phyloP scores from a whole-genome alignment of 2,888 invertebrate genomes.

The Leptogaster cylindrica region DNA sequence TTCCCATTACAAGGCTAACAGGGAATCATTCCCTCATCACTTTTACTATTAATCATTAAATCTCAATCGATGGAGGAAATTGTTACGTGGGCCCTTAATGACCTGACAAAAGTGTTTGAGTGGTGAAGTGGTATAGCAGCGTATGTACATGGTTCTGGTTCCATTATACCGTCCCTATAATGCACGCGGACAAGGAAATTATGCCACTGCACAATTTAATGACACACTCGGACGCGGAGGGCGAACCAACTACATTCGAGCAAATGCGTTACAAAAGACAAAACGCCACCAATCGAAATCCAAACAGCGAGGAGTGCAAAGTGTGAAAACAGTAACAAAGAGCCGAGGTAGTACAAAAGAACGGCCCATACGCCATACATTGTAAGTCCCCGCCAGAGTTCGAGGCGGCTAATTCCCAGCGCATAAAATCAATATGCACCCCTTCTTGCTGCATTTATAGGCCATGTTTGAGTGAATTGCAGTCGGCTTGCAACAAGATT shows the following conservation, averaged over 20 bases:
- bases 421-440: constrained; percentile 27
- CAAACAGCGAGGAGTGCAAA: constrained; percentile 25
- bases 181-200: not conserved
- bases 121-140: not conserved
- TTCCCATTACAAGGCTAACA: not conserved
- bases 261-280: constrained; percentile 8
- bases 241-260: not conserved
- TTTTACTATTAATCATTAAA: constrained; percentile 10
- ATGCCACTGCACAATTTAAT: not conserved
- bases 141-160: not conserved
- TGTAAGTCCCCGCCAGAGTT: not conserved
- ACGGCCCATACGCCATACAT: constrained; percentile 20
- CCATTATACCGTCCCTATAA: not conserved
- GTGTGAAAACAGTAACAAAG: not conserved
- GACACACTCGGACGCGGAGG: too few relatives aligned
- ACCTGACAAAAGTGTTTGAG: not conserved
- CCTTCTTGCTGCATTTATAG: constrained; percentile 7
- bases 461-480: constrained; percentile 4
- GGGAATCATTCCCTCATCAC: not conserved
- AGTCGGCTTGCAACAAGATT: constrained; percentile 6
- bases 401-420: constrained; percentile 22
- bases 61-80: constrained; percentile 1
- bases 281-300: constrained; percentile 19
- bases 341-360: not conserved
- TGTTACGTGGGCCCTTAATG: not conserved